Percentiles rank a stretch among this genome's conserved stretches.
Evolutionary conservation across 1,140 invertebrate genomes (phyloP).

Genomic region (Tetramorium parvispinum): DNA sequence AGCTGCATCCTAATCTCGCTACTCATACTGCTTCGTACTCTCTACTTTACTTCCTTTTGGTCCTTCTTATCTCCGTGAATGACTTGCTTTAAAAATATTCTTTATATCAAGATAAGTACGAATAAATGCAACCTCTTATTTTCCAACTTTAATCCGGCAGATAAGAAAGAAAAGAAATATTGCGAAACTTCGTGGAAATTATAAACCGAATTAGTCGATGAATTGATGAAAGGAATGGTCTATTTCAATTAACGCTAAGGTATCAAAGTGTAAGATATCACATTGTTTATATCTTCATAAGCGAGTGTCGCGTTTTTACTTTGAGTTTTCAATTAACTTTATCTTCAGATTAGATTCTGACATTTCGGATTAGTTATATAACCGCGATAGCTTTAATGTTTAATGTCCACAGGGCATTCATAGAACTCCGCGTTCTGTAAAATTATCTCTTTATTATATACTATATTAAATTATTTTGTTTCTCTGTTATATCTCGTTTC

Average conservation of each 20-base stretch:
- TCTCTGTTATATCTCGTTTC: constrained; percentile 42
- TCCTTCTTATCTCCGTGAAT: neutral
- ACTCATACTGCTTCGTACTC: neutral
- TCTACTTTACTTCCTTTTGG: neutral
- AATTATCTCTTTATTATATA: neutral
- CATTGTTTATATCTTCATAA: neutral
- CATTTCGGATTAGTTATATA: neutral
- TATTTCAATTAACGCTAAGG: neutral
- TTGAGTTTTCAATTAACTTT: neutral
- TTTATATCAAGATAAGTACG: neutral
- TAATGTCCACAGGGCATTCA: neutral
- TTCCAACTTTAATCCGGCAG: neutral
- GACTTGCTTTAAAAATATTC: constrained; percentile 21
- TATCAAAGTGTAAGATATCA: neutral
- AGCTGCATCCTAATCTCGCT: constrained; percentile 31
- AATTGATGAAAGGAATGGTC: neutral
- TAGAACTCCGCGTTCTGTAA: neutral
- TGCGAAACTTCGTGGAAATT: neutral
- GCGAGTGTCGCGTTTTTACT: neutral
- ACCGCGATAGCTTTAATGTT: neutral
- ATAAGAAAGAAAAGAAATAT: neutral
- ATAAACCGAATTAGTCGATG: neutral
- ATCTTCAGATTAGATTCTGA: neutral
- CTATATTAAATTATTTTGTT: neutral
- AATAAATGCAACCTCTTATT: constrained; percentile 14